Percentiles rank a stretch among this genome's conserved stretches.
These are phyloP conservation scores for Galerucella pusilla DNA, from an alignment of 2,888 invertebrate genomes.

Conservation along the genomic window DNA sequence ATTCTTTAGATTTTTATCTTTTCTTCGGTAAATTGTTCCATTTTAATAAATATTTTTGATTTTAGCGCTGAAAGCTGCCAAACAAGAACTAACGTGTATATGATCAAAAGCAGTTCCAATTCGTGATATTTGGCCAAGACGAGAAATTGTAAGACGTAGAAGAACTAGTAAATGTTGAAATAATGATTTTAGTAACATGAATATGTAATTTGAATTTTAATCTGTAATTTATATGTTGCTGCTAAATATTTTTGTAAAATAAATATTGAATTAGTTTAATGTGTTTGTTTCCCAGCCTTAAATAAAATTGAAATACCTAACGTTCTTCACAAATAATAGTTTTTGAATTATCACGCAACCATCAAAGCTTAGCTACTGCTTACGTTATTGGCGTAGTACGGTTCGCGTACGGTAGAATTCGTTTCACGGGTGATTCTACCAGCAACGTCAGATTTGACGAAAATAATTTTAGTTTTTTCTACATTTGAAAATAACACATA, in stretches of 20 bases:
- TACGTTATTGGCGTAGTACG: too few species aligned
- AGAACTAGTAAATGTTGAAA: background rate
- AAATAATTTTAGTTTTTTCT: too few species aligned
- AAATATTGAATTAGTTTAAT: background rate
- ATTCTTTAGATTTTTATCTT: slow-evolving; percentile 22
- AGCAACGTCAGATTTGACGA: too few species aligned
- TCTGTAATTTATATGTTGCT: background rate
- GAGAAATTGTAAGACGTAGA: slow-evolving; percentile 3
- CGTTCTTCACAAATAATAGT: too few species aligned
- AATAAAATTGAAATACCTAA: too few species aligned
- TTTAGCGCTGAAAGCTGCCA: slow-evolving; percentile 68
- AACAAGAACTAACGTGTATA: slow-evolving; percentile 69
- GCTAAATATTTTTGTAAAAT: background rate
- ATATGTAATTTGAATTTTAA: background rate
- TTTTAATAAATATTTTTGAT: background rate
- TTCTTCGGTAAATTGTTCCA: slow-evolving; percentile 33
- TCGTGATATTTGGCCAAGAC: slow-evolving; percentile 20
- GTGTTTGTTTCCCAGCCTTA: too few species aligned
- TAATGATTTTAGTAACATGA: background rate
- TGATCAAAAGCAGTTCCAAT: slow-evolving; percentile 58
- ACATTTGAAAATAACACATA: too few species aligned
- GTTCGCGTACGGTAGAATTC: too few species aligned
- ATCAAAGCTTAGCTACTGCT: too few species aligned
- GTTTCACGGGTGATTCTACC: too few species aligned
- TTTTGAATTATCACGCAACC: too few species aligned